Percentiles rank a stretch among this genome's conserved stretches.
phyloP scores from a whole-genome alignment of 2,113 vertebrate species.

The Clarias magur region DNA sequence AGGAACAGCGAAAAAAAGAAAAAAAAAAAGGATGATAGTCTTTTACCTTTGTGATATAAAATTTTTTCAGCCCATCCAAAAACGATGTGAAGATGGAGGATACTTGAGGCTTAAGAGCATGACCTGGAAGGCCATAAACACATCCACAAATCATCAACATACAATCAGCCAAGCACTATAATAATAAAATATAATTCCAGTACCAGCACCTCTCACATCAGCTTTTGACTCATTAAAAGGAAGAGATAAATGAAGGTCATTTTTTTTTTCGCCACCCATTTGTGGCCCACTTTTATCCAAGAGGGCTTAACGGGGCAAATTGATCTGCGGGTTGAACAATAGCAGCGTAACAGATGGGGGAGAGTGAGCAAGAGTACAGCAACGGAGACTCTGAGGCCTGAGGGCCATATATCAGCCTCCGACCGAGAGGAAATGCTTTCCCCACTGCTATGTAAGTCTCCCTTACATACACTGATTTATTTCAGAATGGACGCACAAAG shows the following conservation, averaged over 20 bases:
- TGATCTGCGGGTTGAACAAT: constrained; percentile 71
- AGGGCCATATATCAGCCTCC: constrained; percentile 72
- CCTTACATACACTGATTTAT: constrained; percentile 76
- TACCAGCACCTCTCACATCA: constrained; percentile 25
- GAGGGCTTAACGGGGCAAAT: constrained; percentile 58
- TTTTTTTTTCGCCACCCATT: constrained; percentile 31
- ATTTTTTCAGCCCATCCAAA: constrained; percentile 96
- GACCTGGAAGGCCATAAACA: constrained; percentile 75
- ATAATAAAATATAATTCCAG: constrained; percentile 18
- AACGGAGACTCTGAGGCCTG: constrained; percentile 54
- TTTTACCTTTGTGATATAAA: constrained; percentile 98
- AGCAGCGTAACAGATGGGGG: constrained; percentile 69
- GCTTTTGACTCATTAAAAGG: constrained; percentile 39
- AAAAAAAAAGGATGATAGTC: not conserved
- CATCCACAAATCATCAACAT: constrained; percentile 22
- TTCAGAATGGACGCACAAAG: constrained; percentile 75
- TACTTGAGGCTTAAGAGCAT: constrained; percentile 98
- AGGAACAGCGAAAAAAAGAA: not conserved
- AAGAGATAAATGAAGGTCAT: constrained; percentile 45
- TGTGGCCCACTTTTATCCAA: constrained; percentile 49
- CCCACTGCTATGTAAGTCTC: constrained; percentile 72
- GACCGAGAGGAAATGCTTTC: constrained; percentile 71
- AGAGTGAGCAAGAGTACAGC: constrained; percentile 51
- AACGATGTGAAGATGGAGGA: constrained; percentile 98
- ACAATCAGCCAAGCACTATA: constrained; percentile 18